These are phyloP conservation scores for Chionis minor DNA, from an alignment of 2,113 vertebrate species.

Conservation along the genomic window DNA sequence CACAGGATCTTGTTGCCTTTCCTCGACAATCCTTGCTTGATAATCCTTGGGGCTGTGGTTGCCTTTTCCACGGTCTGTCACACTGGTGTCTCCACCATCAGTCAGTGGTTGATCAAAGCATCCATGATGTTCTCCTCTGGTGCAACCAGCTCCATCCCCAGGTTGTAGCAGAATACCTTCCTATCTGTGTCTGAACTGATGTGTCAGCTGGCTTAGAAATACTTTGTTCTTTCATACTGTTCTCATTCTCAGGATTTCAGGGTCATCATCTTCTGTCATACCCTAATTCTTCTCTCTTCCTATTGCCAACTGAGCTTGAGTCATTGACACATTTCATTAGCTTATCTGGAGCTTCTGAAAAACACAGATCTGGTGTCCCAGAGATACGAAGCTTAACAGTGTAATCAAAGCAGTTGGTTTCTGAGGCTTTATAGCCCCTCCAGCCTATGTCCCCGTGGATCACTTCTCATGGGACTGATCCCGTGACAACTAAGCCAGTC, in stretches of 20 bases:
- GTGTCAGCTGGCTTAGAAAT: neutral
- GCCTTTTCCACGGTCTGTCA: neutral
- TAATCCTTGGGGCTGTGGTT: neutral
- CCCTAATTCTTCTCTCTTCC: neutral
- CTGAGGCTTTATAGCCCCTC: neutral
- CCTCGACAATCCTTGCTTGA: neutral
- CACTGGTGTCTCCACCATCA: accelerated
- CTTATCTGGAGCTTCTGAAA: neutral
- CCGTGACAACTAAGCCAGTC: neutral
- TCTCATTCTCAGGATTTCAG: neutral
- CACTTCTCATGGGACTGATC: neutral
- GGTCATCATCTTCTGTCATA: neutral
- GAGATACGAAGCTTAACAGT: neutral
- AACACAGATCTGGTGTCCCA: neutral
- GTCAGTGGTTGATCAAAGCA: neutral
- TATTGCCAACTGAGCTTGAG: neutral
- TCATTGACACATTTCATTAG: neutral
- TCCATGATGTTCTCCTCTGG: neutral
- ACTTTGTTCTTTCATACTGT: neutral
- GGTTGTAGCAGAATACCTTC: neutral
- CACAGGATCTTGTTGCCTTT: neutral
- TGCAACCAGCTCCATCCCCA: neutral
- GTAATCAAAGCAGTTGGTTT: neutral
- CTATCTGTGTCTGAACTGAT: neutral
- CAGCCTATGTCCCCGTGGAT: neutral